These are phyloP conservation scores for Valencia hispanica DNA, from an alignment of 2,797 vertebrate genomes.

Conservation along the genomic window DNA sequence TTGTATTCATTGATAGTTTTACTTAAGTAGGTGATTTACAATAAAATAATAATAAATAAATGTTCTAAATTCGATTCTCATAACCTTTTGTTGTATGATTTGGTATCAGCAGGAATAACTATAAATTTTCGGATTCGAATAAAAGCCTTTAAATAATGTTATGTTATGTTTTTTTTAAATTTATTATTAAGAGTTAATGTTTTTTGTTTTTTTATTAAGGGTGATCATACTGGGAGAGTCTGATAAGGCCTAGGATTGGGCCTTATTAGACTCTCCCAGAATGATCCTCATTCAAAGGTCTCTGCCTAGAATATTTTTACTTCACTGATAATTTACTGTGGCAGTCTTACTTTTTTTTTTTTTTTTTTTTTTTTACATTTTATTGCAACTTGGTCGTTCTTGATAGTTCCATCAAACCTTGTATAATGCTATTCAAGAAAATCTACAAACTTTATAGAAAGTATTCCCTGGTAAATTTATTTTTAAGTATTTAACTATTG, in stretches of 20 bases:
- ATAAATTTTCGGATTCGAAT: too few species aligned
- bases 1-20: too few species aligned
- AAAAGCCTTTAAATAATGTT: too few species aligned
- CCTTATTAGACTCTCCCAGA: too few species aligned
- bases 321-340: neutral
- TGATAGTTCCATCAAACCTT: neutral
- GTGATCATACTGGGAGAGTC: neutral
- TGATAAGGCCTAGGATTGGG: too few species aligned
- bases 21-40: too few species aligned
- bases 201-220: neutral
- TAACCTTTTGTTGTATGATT: too few species aligned
- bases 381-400: neutral
- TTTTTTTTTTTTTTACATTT: neutral
- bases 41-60: too few species aligned
- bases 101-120: too few species aligned
- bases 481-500: neutral
- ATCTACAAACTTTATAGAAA: neutral
- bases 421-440: neutral
- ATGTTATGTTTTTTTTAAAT: too few species aligned
- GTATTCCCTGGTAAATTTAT: neutral
- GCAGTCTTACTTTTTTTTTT: neutral
- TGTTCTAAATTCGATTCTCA: too few species aligned
- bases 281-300: too few species aligned
- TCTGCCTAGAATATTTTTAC: neutral
- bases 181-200: neutral